Evolutionary conservation across 1,140 invertebrate species (phyloP).

Genomic region (Druon quercuslanigerum): DNA sequence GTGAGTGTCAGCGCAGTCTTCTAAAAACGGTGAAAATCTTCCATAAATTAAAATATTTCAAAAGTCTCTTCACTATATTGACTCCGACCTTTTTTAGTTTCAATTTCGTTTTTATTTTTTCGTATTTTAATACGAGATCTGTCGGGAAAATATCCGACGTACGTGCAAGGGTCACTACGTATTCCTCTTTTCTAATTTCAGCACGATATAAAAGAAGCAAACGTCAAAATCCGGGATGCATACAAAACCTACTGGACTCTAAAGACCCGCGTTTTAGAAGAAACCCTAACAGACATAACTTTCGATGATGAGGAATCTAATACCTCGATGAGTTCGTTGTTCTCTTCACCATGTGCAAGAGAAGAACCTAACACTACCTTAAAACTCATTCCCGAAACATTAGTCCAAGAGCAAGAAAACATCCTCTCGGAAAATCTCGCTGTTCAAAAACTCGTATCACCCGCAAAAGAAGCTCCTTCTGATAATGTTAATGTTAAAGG

Average conservation of each 20-base stretch:
- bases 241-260: conserved; percentile 89
- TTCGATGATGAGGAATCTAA: conserved; percentile 58
- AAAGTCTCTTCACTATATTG: too few relatives aligned
- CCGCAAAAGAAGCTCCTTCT: conserved; percentile 33
- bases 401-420: conserved; percentile 26
- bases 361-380: conserved; percentile 26
- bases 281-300: conserved; percentile 78
- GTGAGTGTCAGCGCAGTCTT: too few relatives aligned
- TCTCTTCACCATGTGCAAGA: conserved; percentile 1
- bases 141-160: too few relatives aligned
- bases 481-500: conserved; percentile 66
- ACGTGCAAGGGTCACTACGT: background rate
- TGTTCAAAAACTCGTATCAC: conserved; percentile 41
- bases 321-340: conserved; percentile 47
- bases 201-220: conserved; percentile 87
- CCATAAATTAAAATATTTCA: too few relatives aligned
- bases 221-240: conserved; percentile 81
- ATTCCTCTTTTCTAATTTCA: conserved; percentile 65
- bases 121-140: too few relatives aligned
- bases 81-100: too few relatives aligned
- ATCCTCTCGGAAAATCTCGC: conserved; percentile 56
- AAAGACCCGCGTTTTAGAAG: conserved; percentile 84
- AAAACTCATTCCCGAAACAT: background rate
- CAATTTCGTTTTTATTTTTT: too few relatives aligned
- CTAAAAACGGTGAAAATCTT: too few relatives aligned